Evolutionary conservation across 2,113 vertebrate species (phyloP).

Genomic region (Anguilla japonica): DNA sequence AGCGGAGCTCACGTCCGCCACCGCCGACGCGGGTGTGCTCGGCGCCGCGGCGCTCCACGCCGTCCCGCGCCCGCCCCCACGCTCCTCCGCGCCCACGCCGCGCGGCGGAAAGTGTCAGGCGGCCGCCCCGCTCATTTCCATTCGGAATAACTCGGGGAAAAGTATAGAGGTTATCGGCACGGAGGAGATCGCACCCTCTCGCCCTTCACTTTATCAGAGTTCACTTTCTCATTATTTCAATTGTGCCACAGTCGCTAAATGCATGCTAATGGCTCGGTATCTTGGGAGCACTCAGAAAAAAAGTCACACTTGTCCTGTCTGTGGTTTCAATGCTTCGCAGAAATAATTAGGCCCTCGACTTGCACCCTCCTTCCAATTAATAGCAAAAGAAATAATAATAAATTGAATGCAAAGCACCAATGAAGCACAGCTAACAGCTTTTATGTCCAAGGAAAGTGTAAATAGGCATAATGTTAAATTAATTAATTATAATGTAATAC

Average conservation of each 20-base stretch:
- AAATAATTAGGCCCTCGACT: conserved; percentile 22
- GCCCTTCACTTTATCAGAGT: conserved; percentile 5
- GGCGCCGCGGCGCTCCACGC: background rate
- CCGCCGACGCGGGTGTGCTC: background rate
- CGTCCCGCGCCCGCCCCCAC: background rate
- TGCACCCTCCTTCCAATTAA: conserved; percentile 12
- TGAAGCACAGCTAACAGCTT: background rate
- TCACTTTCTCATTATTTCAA: conserved; percentile 25
- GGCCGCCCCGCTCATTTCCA: conserved; percentile 1
- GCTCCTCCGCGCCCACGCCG: no score
- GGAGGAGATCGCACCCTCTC: background rate
- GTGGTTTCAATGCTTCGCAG: conserved; percentile 7
- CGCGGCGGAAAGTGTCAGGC: background rate
- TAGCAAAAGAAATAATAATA: background rate
- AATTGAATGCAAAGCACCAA: background rate
- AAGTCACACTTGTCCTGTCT: conserved; percentile 15
- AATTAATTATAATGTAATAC: background rate
- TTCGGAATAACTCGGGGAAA: background rate
- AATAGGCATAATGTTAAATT: background rate
- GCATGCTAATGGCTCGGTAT: conserved; percentile 29
- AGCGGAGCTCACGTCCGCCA: background rate
- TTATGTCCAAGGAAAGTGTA: background rate
- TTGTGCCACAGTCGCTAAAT: conserved; percentile 5
- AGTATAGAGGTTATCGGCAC: background rate
- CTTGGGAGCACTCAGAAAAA: background rate